Conservation (phyloP, 1,140 invertebrate genomes). For the Rhizoglyphus robini region DNA sequence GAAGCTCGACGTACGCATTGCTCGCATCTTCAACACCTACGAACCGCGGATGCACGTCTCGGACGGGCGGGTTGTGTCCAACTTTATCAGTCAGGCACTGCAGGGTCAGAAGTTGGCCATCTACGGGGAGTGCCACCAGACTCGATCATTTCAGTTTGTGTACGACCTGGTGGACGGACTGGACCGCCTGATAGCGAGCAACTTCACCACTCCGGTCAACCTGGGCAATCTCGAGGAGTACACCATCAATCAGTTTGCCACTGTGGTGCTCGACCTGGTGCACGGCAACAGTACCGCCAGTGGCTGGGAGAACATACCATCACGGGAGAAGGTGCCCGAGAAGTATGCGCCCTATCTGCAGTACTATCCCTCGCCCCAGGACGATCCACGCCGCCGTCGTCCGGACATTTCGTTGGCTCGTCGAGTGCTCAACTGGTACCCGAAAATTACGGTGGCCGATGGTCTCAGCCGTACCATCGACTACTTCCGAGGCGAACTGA, state of each 20-base stretch:
- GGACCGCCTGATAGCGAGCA: constrained; percentile 80
- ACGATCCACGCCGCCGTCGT: constrained; percentile 84
- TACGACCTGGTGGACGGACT: constrained; percentile 92
- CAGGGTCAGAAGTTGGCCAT: constrained; percentile 89
- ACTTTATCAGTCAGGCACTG: constrained; percentile 93
- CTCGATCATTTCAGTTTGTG: constrained; percentile 95
- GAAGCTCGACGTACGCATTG: constrained; percentile 82
- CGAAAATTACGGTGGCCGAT: constrained; percentile 67
- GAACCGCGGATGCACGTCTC: constrained; percentile 99
- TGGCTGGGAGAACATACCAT: neutral
- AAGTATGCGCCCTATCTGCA: no score
- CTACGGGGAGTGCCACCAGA: constrained; percentile 91
- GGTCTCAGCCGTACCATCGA: constrained; percentile 79
- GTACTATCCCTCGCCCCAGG: constrained; percentile 69
- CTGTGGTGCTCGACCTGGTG: constrained; percentile 63
- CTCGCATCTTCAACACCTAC: constrained; percentile 97
- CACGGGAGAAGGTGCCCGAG: no score
- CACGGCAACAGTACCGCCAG: constrained; percentile 29
- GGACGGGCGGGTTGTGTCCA: constrained; percentile 95
- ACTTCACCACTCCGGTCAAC: constrained; percentile 85
- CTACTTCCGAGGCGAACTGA: constrained; percentile 74
- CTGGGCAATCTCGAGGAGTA: constrained; percentile 96
- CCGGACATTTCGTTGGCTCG: constrained; percentile 85
- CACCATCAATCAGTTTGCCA: constrained; percentile 88
- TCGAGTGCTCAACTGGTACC: constrained; percentile 73